A percentile compares a stretch with the other conserved stretches of the same genome.
phyloP scores from a whole-genome alignment of 2,888 invertebrate species.

The Plagiodera versicolora region DNA sequence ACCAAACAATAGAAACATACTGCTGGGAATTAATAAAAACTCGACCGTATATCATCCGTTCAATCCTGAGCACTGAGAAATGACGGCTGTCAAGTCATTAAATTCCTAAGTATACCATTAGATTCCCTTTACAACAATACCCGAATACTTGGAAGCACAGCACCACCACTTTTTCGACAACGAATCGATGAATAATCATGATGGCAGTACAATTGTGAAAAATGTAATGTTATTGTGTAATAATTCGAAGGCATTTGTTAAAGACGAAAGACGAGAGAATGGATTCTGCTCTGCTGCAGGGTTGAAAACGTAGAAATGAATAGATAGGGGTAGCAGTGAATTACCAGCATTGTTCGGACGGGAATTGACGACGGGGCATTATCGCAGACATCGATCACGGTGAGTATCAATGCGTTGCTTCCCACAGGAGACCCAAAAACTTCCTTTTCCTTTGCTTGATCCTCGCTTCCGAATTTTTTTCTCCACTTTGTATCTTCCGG shows the following conservation, averaged over 20 bases:
- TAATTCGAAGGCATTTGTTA: constrained; percentile 50
- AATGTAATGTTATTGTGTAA: constrained; percentile 49
- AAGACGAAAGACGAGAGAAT: constrained; percentile 46
- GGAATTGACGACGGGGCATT: constrained; percentile 60
- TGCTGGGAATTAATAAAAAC: neutral
- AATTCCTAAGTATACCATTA: constrained; percentile 25
- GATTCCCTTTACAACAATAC: constrained; percentile 13
- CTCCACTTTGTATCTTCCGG: constrained; percentile 50
- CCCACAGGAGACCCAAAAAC: constrained; percentile 56
- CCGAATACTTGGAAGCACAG: constrained; percentile 18
- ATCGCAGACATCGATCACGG: constrained; percentile 59
- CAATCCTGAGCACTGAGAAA: constrained; percentile 11
- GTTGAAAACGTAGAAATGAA: constrained; percentile 47
- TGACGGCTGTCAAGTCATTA: constrained; percentile 21
- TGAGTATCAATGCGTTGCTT: constrained; percentile 56
- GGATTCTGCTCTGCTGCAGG: constrained; percentile 32
- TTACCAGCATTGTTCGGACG: constrained; percentile 60
- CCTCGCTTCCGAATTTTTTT: constrained; percentile 44
- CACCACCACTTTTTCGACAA: constrained; percentile 25
- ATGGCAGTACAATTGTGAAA: constrained; percentile 40
- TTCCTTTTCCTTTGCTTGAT: constrained; percentile 51
- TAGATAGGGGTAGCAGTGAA: constrained; percentile 55
- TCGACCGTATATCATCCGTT: neutral
- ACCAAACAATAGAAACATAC: neutral
- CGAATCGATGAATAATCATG: constrained; percentile 36